A percentile compares a stretch with the other conserved stretches of the same genome.
Conservation (phyloP, 2,888 invertebrate genomes). For the Cantharis rustica region DNA sequence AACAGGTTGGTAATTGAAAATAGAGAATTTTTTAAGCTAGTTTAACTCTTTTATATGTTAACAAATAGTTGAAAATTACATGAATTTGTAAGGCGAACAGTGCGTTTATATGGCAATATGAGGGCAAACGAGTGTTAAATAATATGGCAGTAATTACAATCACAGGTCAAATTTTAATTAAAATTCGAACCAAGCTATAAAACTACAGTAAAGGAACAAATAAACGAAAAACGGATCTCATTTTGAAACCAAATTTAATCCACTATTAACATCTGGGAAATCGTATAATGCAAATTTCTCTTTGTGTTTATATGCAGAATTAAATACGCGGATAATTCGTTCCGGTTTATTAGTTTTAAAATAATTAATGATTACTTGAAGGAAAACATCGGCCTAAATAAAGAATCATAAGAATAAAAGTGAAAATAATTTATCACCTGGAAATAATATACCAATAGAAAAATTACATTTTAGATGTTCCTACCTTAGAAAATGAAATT, state of each 20-base stretch:
- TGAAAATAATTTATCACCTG: background rate
- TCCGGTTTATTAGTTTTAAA: slow-evolving; percentile 28
- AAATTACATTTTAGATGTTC: background rate
- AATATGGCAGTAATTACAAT: slow-evolving; percentile 32
- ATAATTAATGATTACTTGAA: slow-evolving; percentile 16
- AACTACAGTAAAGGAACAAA: slow-evolving; percentile 35
- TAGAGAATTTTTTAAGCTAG: background rate
- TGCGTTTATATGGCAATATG: slow-evolving; percentile 26
- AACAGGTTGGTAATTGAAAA: background rate
- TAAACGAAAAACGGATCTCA: slow-evolving; percentile 38
- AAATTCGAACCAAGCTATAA: slow-evolving; percentile 36
- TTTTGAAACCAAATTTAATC: slow-evolving; percentile 42
- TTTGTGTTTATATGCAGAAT: slow-evolving; percentile 31
- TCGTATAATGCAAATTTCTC: slow-evolving; percentile 39
- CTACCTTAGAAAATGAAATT: no score
- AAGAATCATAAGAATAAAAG: background rate
- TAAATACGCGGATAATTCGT: slow-evolving; percentile 29
- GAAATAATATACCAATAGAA: no score
- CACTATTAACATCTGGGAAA: slow-evolving; percentile 40
- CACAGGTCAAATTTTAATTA: slow-evolving; percentile 38
- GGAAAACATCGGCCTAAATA: background rate
- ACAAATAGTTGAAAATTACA: background rate
- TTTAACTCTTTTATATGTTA: background rate
- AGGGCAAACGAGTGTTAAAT: slow-evolving; percentile 27
- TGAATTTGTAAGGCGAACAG: slow-evolving; percentile 6